Base-by-base conservation (phyloP, 2,113 vertebrate species). In the Zosterops japonicus region DNA sequence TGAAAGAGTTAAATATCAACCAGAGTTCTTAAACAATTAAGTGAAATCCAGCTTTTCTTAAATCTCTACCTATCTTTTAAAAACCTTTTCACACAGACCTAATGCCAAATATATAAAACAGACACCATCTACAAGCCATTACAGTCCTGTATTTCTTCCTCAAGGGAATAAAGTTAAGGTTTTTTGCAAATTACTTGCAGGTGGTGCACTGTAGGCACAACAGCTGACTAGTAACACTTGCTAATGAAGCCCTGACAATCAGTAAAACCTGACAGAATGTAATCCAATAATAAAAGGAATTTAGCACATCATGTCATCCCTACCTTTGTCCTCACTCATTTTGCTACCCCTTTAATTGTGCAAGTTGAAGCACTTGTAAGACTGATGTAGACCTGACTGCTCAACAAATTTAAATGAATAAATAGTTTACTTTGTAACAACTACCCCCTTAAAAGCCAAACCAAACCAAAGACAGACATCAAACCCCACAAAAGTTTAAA, bases 11-110 rank as follows among this genome's bases (percentile, higher is more conserved):
- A 55, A 92, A 53, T 60, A 75, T 46, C 56, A 57, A 70, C 63
- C 18, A 56, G 49, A 70, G 64, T 59, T 92, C 23, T 87, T 95
- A 83, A 90, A 90, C n/a, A 63, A 89, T 82, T 88, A 91, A 74
- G 28, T 57, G 71, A 93, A n/a, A 27, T 47, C 6, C 53, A 79
- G 35, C 52, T 92, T 79, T 87, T 41, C 41, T 56, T 75, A 78
- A 79, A 83, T 33, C 20, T 18, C 31, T 35, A 12, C 31, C 16
- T 39, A 16, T 47, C 64, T 81, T 83, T 74, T 39, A 50, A 44
- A 77, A 91, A 93, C 25, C 21, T 56, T 59, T 91, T 92, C 33
- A 87, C 60, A 41, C 6, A 81, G 57, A 55, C n/a, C 41, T 76
- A 24, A 31, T n/a, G 47, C 25, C 28, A 77, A 8, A 46, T 22